Evolutionary conservation across 2,797 vertebrate genomes (phyloP), one percentile per base, ranked within the genome.

Genomic region (Adelosebastes latens): DNA sequence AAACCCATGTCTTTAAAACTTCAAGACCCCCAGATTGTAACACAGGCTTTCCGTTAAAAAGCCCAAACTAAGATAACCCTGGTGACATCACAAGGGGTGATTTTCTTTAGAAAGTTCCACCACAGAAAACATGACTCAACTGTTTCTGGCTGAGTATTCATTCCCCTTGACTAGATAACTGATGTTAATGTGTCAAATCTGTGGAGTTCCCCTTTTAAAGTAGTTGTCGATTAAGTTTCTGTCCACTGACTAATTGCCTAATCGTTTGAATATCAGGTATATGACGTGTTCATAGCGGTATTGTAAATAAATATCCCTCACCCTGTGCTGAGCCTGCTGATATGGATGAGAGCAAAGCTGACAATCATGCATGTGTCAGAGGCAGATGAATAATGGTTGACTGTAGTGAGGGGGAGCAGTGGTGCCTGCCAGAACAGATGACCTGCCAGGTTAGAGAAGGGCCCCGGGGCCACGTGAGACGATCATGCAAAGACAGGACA

Each of bases 401-500:
- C 80, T 88, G 22, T 80, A 77, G 77, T 74, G 52, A 78, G 78
- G 24, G 46, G 73, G 72, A 77, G 69, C 5, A 58, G 64, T 29
- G 74, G 59, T 88, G 72, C 86, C 90, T 93, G 88, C 87, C 81
- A 86, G 80, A 90, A 90, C 87, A 87, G 74, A 89, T 82, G 89
- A 92, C 77, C 90, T 93, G 89, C 88, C 90, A 91, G 82, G 59
- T 73, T 79, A 4, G 66, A 79, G 81, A 88, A 58, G 3, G 8
- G 82, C 87, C 88, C 91, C 32, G 34, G 76, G 90, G 86, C 88
- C 77, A 31, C 55, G 84, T 67, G 69, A 88, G 67, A 75, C 22
- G 13, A 86, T 92, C 78, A 58, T 61, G 83, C 72, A 73, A 67
- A 89, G 74, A 77, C 83, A 69, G 76, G 83, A 91, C 72, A 67